phyloP scores from a whole-genome alignment of 1,140 invertebrate genomes.

The Camponotus floridanus region DNA sequence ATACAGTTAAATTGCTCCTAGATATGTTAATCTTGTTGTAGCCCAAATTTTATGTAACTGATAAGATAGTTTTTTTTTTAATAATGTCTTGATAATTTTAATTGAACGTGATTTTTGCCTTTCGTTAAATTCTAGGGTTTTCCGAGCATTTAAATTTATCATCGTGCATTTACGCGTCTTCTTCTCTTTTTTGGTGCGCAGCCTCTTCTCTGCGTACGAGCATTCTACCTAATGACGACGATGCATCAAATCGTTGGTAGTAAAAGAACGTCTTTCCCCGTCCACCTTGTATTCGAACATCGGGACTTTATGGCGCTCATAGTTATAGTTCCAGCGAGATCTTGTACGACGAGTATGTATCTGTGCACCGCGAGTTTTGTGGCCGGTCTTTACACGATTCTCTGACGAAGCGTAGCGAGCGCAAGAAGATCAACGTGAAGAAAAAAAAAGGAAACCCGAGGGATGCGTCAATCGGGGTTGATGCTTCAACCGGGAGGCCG shows the following conservation, averaged over 20 bases:
- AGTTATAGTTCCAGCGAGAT: conserved; percentile 43
- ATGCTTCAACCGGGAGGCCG: neutral
- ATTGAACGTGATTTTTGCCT: neutral
- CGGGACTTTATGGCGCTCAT: conserved; percentile 1
- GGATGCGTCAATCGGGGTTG: neutral
- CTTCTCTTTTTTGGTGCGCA: neutral
- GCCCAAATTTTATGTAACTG: neutral
- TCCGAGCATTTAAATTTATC: neutral
- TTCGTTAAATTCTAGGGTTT: neutral
- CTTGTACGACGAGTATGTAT: conserved; percentile 47
- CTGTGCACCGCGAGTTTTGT: conserved; percentile 36
- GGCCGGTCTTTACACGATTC: conserved; percentile 36
- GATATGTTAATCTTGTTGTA: neutral
- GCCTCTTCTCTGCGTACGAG: neutral
- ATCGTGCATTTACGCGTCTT: neutral
- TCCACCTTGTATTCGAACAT: neutral
- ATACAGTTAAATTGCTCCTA: neutral
- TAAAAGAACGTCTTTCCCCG: conserved; percentile 48
- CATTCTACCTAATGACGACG: conserved; percentile 6
- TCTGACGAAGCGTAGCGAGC: conserved; percentile 6
- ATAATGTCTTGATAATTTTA: neutral
- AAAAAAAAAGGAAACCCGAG: neutral
- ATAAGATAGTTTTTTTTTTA: neutral
- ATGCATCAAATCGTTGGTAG: neutral
- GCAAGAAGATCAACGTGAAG: conserved; percentile 27